A percentile compares a stretch with the other conserved stretches of the same genome.
phyloP scores from a whole-genome alignment of 37 sponge, comb jelly and placozoan genomes.

The Oopsacas minuta region DNA sequence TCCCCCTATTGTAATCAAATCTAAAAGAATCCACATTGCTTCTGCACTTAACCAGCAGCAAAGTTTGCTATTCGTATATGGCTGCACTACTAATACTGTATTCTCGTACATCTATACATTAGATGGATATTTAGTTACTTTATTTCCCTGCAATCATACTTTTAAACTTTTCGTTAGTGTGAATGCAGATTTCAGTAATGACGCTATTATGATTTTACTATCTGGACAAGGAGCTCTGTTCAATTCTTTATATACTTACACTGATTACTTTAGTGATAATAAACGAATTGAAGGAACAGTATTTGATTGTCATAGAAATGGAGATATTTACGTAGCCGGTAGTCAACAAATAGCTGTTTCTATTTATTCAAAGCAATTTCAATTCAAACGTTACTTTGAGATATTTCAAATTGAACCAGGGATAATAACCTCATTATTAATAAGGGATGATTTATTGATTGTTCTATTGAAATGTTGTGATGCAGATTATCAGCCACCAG shows the following conservation, averaged over 20 bases:
- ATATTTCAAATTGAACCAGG: background rate
- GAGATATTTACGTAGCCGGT: background rate
- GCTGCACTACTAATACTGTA: background rate
- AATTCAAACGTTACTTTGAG: background rate
- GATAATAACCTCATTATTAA: background rate
- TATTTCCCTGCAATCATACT: background rate
- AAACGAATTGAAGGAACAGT: background rate
- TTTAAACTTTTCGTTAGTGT: background rate
- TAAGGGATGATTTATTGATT: background rate
- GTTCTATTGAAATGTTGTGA: background rate
- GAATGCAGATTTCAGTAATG: background rate
- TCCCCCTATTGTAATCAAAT: background rate
- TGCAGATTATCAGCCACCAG: too few relatives aligned
- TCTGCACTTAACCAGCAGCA: background rate
- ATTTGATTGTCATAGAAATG: background rate
- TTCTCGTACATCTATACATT: background rate
- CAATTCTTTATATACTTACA: background rate
- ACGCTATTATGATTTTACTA: background rate
- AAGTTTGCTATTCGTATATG: background rate
- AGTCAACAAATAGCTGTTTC: background rate
- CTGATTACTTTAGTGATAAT: background rate
- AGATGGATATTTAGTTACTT: background rate
- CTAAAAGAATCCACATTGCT: background rate
- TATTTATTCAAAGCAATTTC: background rate
- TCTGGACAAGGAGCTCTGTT: background rate